Conservation (phyloP, 2,797 vertebrate genomes). For the Nothura maculosa region DNA sequence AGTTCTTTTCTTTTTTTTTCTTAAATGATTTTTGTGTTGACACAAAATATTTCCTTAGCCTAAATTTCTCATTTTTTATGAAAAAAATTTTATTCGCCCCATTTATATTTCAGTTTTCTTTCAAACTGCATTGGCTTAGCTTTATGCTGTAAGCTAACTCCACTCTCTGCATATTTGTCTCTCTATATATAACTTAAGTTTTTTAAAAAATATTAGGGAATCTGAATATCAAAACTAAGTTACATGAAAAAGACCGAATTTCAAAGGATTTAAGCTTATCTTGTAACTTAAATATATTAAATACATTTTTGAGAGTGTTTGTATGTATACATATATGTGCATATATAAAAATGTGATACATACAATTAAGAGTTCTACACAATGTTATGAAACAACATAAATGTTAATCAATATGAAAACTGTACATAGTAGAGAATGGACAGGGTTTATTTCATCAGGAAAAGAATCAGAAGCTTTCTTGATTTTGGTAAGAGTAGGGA, state of each 20-base stretch:
- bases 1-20: neutral
- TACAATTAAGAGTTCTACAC: neutral
- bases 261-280: neutral
- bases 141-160: neutral
- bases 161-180: neutral
- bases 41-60: neutral
- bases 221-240: neutral
- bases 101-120: neutral
- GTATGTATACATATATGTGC: neutral
- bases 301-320: neutral
- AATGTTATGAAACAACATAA: neutral
- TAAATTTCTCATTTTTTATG: neutral
- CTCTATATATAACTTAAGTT: neutral
- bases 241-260: neutral
- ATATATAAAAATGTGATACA: neutral
- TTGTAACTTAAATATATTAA: neutral
- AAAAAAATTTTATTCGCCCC: no score
- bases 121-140: neutral
- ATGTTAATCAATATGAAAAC: neutral
- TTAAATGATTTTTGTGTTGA: neutral
- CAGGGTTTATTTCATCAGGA: neutral
- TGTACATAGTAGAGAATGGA: neutral
- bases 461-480: no score
- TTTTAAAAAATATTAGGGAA: neutral
- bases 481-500: neutral